Evolutionary conservation across 2,888 invertebrate species (phyloP), one percentile per base, ranked within the genome.

Genomic region (Eucera pruinosa): DNA sequence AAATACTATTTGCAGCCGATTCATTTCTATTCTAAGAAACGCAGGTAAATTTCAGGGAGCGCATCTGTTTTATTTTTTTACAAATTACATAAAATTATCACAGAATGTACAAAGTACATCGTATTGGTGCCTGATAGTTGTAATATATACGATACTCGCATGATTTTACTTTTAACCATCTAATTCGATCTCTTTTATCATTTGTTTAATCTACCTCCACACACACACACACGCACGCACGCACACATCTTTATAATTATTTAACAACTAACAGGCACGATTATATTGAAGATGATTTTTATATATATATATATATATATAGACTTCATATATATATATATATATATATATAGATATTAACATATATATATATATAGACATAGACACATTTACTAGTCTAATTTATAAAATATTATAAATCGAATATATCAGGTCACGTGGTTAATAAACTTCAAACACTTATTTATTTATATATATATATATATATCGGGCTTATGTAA

Each of bases 1-100:
- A 30, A 30, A 30, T 30, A 65, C 52, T 33, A 47, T 61, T 65
- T 66, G 69, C 84, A 72, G 80, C 77, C 74, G 54, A 82, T 62
- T 78, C 2, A 77, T 39, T 75, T 55, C 85, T 88, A 88, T 89
- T 89, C 82, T 86, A 76, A 87, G 89, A 85, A 84, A 87, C 83
- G n/a, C n/a, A 86, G 86, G 86, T 82, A 86, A 87, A 85, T 82
- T 50, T 61, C 52, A 78, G n/a, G n/a, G n/a, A n/a, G 45, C 48
- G 67, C 61, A 74, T 75, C 58, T 23, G 39, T 61, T 74, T 73
- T 81, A 69, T 83, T 82, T 78, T 84, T 81, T 83, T 82, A 86
- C 83, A 89, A 86, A 86, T 88, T 87, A 89, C 87, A 89, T 82
- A 86, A 89, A 87, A 88, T 88, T 90, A 91, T 91, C 91, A 91